Conservation (phyloP, 2,888 invertebrate species). For the Schizaphis graminum region DNA sequence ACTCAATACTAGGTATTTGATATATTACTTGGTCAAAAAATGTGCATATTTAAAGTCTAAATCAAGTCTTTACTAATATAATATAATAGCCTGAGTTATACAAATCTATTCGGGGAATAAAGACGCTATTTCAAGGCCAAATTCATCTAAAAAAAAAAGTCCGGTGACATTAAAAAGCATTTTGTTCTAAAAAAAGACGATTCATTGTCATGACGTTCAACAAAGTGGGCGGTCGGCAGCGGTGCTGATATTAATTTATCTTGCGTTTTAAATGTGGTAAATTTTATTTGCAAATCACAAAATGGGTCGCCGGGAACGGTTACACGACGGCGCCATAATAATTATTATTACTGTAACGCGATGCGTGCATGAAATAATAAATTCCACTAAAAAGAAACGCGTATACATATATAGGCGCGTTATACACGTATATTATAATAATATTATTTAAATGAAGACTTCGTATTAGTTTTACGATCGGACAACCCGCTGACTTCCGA, state of each 20-base stretch:
- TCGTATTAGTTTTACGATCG: constrained; percentile 35
- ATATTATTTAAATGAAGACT: constrained; percentile 2
- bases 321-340: background rate
- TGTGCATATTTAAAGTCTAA: background rate
- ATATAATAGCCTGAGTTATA: background rate
- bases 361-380: background rate
- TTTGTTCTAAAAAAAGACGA: constrained; percentile 21
- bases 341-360: background rate
- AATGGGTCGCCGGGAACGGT: background rate
- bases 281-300: background rate
- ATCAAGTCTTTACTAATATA: background rate
- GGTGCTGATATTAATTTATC: constrained; percentile 47
- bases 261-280: constrained; percentile 6
- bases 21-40: background rate
- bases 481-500: constrained; percentile 45
- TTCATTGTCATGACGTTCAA: background rate
- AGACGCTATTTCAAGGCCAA: background rate
- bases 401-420: too few relatives aligned
- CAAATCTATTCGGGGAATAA: background rate
- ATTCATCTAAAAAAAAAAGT: background rate
- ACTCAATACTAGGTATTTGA: background rate
- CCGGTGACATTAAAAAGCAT: background rate
- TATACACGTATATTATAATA: background rate
- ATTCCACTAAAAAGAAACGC: background rate
- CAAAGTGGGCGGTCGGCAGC: background rate